Base-by-base conservation (phyloP, 2,888 invertebrate species). In the Macrosiphum euphorbiae region DNA sequence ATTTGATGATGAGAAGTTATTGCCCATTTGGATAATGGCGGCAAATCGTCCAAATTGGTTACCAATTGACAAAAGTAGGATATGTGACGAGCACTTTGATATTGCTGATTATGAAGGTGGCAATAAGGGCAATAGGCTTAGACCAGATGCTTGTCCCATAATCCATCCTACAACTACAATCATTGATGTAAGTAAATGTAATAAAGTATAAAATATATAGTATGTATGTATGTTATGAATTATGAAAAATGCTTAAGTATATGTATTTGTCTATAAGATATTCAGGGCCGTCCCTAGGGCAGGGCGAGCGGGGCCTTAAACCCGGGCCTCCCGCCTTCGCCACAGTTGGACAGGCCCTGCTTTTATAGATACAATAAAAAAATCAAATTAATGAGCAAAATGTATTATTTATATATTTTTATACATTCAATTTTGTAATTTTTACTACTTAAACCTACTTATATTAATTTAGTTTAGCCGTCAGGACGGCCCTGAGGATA, bases 11-110 rank as follows among this genome's bases (percentile, higher is more conserved):
- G 26, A 58, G 11, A 1, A 13, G 8, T 61, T 90, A 58, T 20
- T 89, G 24, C 84, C 84, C 3, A 26, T 85, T 90, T 93, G 93
- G 89, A 85, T 90, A 11, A 90, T 90, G 85, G 88, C 85, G 24
- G 90, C 93, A 61, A 61, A 93, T 20, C 89, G 88, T 88, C 13
- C 41, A n/a, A 24, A 90, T 35, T 93, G 89, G 89, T 35, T 35
- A 13, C 89, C 85, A 28, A 7, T 3, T 35, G 20, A 11, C 3
- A 41, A 90, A 78, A 89, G 89, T 84, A 93, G 89, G 8, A 85
- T 92, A 13, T 92, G 88, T 84, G n/a, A 78, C 20, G 11, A 24
- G 2, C 92, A 88, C 20, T 92, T 92, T 44, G 10, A 1, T 84
- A 28, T 26, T 44, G 88, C 44, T 4, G 78, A 88, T 24, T 84